Evolutionary conservation across 2,888 invertebrate genomes (phyloP), one percentile per base, ranked within the genome.

Genomic region (Digitonthophagus gazella): DNA sequence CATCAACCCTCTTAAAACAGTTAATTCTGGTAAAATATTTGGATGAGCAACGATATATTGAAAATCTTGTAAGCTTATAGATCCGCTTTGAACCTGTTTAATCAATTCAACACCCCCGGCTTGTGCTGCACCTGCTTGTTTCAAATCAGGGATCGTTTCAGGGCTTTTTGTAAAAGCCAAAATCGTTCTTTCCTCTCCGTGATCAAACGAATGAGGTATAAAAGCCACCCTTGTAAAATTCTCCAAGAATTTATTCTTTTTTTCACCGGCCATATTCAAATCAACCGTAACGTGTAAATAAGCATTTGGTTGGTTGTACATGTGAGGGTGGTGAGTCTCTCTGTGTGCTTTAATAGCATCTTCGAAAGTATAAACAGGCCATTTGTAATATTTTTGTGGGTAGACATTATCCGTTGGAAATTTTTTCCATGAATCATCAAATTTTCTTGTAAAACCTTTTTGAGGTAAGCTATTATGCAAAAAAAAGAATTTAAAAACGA

Each of bases 241-340:
- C 0, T 92, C 92, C 15, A 93, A 74, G 75, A 86, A 90, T 71
- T 90, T 89, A 58, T 86, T 91, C 86, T 89, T 88, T 79, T 90
- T 91, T 71, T 86, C 88, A 66, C 89, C 90, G 73, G 86, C 86
- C 92, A 96, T 92, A 79, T 96, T 91, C 2, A 96, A 81, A 80
- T 96, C 95, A 69, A 96, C 84, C 54, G 87, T 83, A 2, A 92
- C 88, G 73, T 86, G 86, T 0, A 97, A 80, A 11, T 88, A 83
- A 0, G 93, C 90, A 80, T 91, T 85, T 0, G 93, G 92, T 54
- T 86, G 83, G 82, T 96, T 93, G 76, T 89, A 92, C 84, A 96
- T 91, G 0, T 91, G 88, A 0, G 95, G 93, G 80, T 94, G 91
- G 80, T 95, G 93, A 0, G 90, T 89, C 81, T 96, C 93, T 64